Conservation (phyloP, 2,113 vertebrate species). For the Heliornis fulica region DNA sequence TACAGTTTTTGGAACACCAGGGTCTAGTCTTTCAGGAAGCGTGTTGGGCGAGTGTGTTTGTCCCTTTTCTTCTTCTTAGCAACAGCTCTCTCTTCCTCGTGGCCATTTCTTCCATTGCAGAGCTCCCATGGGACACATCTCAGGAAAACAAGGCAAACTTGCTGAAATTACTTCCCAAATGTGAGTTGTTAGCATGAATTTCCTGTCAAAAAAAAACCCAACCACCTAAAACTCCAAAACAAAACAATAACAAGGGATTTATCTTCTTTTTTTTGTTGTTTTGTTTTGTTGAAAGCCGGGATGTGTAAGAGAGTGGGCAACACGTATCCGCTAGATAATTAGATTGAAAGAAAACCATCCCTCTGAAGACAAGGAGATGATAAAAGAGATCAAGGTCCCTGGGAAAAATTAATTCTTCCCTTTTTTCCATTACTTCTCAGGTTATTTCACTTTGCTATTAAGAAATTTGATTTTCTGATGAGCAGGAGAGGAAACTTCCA, state of each 20-base stretch:
- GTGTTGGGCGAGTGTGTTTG: accelerated
- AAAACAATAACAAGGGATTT: neutral
- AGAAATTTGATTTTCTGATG: slow-evolving; percentile 22
- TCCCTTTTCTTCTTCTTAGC: neutral
- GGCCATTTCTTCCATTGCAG: neutral
- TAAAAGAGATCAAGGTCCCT: slow-evolving; percentile 7
- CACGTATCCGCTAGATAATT: slow-evolving; percentile 1
- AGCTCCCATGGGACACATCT: neutral
- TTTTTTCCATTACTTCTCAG: slow-evolving; percentile 3
- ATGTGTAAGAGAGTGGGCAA: neutral
- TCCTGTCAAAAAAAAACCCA: slow-evolving; percentile 9
- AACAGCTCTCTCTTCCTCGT: neutral
- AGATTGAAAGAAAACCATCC: slow-evolving; percentile 19
- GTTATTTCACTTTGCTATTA: slow-evolving; percentile 14
- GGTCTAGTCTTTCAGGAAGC: neutral
- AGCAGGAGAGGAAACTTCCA: neutral
- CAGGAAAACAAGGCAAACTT: neutral
- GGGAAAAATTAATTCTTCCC: neutral
- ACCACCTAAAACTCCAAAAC: no score
- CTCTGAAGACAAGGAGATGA: slow-evolving; percentile 38
- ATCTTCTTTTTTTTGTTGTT: neutral
- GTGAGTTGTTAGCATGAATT: slow-evolving; percentile 3
- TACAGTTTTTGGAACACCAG: neutral
- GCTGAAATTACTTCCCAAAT: neutral
- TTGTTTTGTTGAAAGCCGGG: neutral